Conservation (phyloP, 2,888 invertebrate species). For the Linnaemya vulpina region DNA sequence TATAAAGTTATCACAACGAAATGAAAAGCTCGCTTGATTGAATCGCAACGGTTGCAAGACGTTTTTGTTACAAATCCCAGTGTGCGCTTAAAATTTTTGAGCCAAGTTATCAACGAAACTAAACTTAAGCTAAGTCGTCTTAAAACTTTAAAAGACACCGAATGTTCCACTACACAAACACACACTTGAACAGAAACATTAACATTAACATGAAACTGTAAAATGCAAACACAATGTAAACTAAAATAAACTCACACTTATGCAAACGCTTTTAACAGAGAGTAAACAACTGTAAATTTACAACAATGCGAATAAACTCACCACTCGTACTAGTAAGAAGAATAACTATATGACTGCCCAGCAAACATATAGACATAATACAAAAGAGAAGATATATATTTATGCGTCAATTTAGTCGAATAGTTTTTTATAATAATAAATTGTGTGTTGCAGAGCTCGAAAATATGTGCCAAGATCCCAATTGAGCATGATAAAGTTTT, state of each 20-base stretch:
- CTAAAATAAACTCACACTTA: constrained; percentile 4
- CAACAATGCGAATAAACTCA: constrained; percentile 43
- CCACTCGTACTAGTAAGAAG: constrained; percentile 24
- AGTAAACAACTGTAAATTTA: constrained; percentile 50
- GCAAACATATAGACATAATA: neutral
- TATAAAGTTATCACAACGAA: constrained; percentile 82
- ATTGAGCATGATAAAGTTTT: too few relatives aligned
- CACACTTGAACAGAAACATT: constrained; percentile 40
- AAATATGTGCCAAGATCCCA: too few relatives aligned
- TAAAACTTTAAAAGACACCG: constrained; percentile 55
- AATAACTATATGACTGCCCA: neutral
- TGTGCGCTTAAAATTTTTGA: constrained; percentile 74
- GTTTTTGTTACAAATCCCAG: constrained; percentile 80
- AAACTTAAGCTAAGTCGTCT: constrained; percentile 61
- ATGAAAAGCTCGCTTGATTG: constrained; percentile 83
- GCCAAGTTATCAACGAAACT: constrained; percentile 67
- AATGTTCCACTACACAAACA: constrained; percentile 16
- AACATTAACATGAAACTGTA: constrained; percentile 43
- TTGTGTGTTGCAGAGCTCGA: too few relatives aligned
- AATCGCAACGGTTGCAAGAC: constrained; percentile 81
- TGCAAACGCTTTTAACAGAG: constrained; percentile 2
- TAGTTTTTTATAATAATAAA: too few relatives aligned
- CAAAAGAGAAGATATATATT: neutral
- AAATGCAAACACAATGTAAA: constrained; percentile 30
- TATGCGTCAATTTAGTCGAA: too few relatives aligned